A percentile compares a stretch with the other conserved stretches of the same genome.
Conservation (phyloP, 1,140 invertebrate genomes). For the Protaetia brevitarsis region DNA sequence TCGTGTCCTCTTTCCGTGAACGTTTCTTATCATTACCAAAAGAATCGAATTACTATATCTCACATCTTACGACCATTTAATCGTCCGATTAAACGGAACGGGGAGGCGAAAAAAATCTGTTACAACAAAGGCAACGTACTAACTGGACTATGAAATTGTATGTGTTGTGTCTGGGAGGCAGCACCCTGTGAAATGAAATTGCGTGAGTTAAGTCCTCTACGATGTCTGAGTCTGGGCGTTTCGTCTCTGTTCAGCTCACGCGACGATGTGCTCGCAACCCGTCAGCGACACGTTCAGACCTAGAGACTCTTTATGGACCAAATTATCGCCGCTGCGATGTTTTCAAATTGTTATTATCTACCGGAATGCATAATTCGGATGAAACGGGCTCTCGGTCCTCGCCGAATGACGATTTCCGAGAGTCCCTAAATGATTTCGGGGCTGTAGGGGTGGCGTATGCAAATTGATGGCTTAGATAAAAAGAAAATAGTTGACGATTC, state of each 20-base stretch:
- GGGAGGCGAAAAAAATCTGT: slow-evolving; percentile 6
- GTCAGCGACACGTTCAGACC: neutral
- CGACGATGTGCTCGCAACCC: neutral
- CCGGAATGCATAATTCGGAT: slow-evolving; percentile 18
- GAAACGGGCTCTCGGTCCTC: slow-evolving; percentile 9
- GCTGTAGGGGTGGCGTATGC: neutral
- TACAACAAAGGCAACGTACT: slow-evolving; percentile 9
- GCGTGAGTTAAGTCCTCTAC: slow-evolving; percentile 19
- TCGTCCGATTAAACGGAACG: slow-evolving; percentile 1
- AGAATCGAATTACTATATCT: slow-evolving; percentile 11
- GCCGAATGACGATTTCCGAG: slow-evolving; percentile 19
- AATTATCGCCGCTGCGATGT: slow-evolving; percentile 20
- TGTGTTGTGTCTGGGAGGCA: slow-evolving; percentile 20
- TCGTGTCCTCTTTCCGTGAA: too few relatives aligned
- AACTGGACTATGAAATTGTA: slow-evolving; percentile 23
- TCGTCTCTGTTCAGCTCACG: neutral
- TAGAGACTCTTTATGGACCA: slow-evolving; percentile 20
- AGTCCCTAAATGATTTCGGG: slow-evolving; percentile 14
- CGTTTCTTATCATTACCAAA: neutral
- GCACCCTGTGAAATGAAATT: slow-evolving; percentile 22
- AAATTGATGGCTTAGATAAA: slow-evolving; percentile 2
- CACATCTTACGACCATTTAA: slow-evolving; percentile 12
- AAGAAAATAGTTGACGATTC: slow-evolving; percentile 4
- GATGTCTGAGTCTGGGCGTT: neutral
- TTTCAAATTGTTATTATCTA: slow-evolving; percentile 22